Conservation (phyloP, 92 coral and sea anemone genomes). For the Anthopleura xanthogrammica region DNA sequence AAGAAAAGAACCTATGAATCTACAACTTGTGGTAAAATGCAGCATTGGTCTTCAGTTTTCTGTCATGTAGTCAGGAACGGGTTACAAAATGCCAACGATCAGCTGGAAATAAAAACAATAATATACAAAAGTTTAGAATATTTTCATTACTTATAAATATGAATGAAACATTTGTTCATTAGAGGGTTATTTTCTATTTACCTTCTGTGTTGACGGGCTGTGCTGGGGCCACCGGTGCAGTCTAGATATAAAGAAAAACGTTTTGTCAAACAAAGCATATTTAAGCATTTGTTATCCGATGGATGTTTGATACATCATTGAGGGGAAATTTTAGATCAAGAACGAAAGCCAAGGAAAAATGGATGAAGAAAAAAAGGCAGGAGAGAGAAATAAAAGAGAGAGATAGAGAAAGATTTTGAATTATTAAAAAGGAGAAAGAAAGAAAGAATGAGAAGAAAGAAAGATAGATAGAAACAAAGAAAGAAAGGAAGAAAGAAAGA, state of each 20-base stretch:
- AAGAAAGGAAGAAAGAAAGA: neutral
- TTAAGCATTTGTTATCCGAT: neutral
- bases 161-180: neutral
- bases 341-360: too few relatives aligned
- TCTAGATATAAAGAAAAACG: neutral
- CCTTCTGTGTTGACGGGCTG: neutral
- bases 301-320: neutral
- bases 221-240: neutral
- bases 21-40: neutral
- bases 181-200: neutral
- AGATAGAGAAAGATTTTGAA: too few relatives aligned
- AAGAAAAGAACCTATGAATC: neutral
- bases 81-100: slow-evolving; percentile 80
- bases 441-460: too few relatives aligned
- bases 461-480: too few relatives aligned
- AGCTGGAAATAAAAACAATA: slow-evolving; percentile 50
- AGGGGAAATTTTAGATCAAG: too few relatives aligned
- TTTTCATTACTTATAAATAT: neutral
- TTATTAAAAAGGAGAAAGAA: too few relatives aligned
- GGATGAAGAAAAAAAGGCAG: too few relatives aligned
- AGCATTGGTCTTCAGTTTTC: neutral
- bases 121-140: neutral
- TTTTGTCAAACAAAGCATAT: too few relatives aligned
- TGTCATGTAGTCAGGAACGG: slow-evolving; percentile 34
- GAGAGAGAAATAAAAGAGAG: too few relatives aligned